A percentile compares a stretch with the other conserved stretches of the same genome.
These are phyloP conservation scores for Manis crassicaudata DNA, from an alignment of 2,797 vertebrate genomes.

Conservation along the genomic window DNA sequence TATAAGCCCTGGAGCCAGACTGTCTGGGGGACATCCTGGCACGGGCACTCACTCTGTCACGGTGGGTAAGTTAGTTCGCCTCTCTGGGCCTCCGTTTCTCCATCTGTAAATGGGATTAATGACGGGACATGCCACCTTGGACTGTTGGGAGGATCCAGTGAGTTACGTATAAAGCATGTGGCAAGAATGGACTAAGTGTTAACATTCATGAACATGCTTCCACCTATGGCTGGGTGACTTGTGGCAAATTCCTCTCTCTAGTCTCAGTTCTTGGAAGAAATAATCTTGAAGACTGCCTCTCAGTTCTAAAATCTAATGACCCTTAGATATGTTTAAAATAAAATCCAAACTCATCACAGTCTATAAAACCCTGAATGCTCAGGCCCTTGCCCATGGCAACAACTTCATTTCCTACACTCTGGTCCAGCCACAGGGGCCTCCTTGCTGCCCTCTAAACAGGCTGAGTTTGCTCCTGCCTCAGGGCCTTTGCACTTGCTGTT, in stretches of 20 bases:
- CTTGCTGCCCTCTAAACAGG: neutral
- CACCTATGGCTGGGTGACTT: neutral
- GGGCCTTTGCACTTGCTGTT: neutral
- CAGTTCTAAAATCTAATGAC: neutral
- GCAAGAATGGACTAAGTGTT: fast-evolving
- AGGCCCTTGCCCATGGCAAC: neutral
- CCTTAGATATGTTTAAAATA: neutral
- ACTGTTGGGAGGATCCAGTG: neutral
- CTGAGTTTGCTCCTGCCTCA: neutral
- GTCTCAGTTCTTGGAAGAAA: neutral
- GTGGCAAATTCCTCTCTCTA: neutral
- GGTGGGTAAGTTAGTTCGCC: fast-evolving
- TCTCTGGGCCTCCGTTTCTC: constrained; percentile 18
- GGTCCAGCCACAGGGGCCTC: neutral
- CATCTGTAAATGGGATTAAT: neutral
- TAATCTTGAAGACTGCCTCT: neutral
- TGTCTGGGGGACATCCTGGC: neutral
- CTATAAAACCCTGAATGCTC: neutral
- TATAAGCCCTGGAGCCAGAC: fast-evolving
- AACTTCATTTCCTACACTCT: neutral
- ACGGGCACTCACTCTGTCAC: fast-evolving
- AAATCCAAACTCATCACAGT: neutral
- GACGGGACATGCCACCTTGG: fast-evolving
- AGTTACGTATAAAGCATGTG: fast-evolving
- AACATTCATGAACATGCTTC: neutral